These are phyloP conservation scores for Apamea monoglypha DNA, from an alignment of 2,888 invertebrate genomes.

Conservation along the genomic window DNA sequence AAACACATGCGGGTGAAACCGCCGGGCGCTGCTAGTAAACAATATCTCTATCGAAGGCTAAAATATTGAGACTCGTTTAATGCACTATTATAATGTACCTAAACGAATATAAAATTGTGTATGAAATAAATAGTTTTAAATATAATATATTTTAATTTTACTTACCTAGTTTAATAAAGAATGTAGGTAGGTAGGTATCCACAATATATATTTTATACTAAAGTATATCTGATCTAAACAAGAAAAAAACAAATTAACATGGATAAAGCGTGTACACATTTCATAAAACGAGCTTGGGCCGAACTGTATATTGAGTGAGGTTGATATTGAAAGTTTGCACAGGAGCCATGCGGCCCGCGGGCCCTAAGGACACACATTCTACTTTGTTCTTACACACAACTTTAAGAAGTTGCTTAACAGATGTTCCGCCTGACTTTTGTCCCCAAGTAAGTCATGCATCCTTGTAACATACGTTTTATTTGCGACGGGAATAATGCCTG, in stretches of 20 bases:
- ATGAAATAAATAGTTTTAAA: too few species aligned
- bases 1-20: too few species aligned
- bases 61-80: too few species aligned
- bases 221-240: background rate
- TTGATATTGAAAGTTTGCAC: constrained; percentile 81
- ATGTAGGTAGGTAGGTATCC: background rate
- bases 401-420: constrained; percentile 86
- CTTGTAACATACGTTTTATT: constrained; percentile 73
- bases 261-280: constrained; percentile 53
- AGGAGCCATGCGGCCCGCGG: constrained; percentile 65
- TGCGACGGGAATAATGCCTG: constrained; percentile 65
- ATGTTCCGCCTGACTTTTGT: constrained; percentile 85
- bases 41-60: too few species aligned
- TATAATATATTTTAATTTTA: too few species aligned
- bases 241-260: constrained; percentile 35
- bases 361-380: constrained; percentile 83
- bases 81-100: too few species aligned
- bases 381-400: constrained; percentile 85
- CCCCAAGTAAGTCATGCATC: constrained; percentile 79
- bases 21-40: too few species aligned
- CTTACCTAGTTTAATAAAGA: too few species aligned
- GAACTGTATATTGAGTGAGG: constrained; percentile 77
- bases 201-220: background rate
- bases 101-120: too few species aligned
- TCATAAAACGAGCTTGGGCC: constrained; percentile 63